phyloP scores from a whole-genome alignment of 2,797 vertebrate species.

The Melanotaenia trifasciata region DNA sequence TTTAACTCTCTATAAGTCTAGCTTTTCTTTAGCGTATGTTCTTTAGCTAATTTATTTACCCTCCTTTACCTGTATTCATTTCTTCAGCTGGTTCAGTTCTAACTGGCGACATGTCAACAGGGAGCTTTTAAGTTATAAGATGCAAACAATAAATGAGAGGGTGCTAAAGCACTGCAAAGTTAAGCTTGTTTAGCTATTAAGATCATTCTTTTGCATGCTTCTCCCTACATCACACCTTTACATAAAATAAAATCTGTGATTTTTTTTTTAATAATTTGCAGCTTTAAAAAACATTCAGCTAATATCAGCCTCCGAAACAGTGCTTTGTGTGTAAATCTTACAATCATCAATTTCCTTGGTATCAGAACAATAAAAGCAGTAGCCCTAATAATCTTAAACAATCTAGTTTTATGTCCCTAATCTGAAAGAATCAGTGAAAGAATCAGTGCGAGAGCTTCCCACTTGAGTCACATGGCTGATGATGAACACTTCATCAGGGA shows the following conservation, averaged over 20 bases:
- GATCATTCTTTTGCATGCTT: background rate
- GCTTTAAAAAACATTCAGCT: background rate
- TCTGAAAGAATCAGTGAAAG: background rate
- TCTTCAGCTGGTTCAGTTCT: background rate
- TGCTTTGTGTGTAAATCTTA: background rate
- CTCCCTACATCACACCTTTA: no score
- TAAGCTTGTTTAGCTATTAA: background rate
- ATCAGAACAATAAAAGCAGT: background rate
- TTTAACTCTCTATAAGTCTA: background rate
- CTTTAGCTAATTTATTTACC: background rate
- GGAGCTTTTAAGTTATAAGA: background rate
- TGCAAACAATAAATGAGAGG: background rate
- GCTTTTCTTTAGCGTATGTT: background rate
- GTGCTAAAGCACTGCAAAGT: background rate
- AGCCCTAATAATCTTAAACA: background rate
- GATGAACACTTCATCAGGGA: conserved; percentile 32
- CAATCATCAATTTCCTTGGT: background rate
- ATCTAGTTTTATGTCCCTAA: background rate
- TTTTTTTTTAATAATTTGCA: background rate
- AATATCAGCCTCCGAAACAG: background rate
- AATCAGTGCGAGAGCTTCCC: background rate
- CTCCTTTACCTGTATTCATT: background rate
- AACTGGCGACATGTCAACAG: background rate
- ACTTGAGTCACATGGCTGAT: conserved; percentile 8
- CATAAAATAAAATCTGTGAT: background rate